phyloP scores from a whole-genome alignment of 2,113 vertebrate genomes.

The Peromyscus leucopus region DNA sequence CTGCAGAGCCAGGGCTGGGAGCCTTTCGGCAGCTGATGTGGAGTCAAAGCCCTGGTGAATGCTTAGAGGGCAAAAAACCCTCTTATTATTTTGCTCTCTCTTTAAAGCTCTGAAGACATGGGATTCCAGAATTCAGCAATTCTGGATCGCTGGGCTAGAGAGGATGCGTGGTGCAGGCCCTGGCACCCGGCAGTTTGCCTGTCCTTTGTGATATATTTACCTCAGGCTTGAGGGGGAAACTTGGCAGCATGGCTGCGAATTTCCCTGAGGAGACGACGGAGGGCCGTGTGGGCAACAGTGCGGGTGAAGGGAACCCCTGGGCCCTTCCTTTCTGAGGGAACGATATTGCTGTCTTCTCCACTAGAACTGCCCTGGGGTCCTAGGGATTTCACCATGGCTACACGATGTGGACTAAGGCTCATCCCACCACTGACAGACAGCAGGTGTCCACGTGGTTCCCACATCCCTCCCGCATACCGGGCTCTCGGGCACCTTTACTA shows the following conservation, averaged over 20 bases:
- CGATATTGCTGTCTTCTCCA: background rate
- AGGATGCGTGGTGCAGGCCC: background rate
- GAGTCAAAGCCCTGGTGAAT: background rate
- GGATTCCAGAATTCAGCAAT: background rate
- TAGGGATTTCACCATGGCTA: background rate
- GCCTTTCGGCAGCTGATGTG: background rate
- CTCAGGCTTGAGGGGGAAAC: background rate
- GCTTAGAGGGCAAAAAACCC: background rate
- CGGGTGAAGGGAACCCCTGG: background rate
- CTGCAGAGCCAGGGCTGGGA: background rate
- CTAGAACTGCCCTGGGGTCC: background rate
- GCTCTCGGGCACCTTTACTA: background rate
- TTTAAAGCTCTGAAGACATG: conserved; percentile 5
- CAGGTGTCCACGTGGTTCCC: background rate
- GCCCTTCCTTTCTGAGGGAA: conserved; percentile 12
- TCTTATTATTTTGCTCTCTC: conserved; percentile 55
- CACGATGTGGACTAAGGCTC: background rate
- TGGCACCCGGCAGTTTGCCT: background rate
- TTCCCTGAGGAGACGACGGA: background rate
- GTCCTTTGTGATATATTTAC: background rate
- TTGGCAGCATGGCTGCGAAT: background rate
- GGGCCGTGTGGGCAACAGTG: background rate
- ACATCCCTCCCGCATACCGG: background rate
- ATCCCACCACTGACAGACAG: background rate
- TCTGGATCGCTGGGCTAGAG: conserved; percentile 41